These are phyloP conservation scores for Spongilla lacustris DNA, from an alignment of 37 sponge, comb jelly and placozoan species.

Conservation along the genomic window DNA sequence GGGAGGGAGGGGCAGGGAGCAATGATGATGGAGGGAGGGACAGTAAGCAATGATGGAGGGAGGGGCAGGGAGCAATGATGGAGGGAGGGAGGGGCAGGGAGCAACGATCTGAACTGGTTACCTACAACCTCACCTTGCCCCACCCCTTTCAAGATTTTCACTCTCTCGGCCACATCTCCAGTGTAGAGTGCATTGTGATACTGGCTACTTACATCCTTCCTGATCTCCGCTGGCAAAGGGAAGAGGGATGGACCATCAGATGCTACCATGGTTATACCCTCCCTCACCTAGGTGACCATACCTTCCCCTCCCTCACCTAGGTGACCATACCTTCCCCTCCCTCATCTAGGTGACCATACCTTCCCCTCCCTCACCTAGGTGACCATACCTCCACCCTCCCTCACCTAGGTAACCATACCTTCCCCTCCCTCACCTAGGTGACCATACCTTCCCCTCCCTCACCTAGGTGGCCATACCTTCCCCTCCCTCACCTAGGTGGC, in stretches of 20 bases:
- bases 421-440: neutral
- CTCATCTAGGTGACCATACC: neutral
- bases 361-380: constrained; percentile 71
- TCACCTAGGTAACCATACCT: neutral
- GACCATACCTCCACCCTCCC: neutral
- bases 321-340: neutral
- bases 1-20: no score
- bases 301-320: neutral
- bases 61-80: no score
- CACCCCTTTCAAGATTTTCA: constrained; percentile 76
- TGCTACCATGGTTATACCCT: neutral
- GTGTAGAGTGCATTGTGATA: constrained; percentile 91
- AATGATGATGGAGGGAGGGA: no score
- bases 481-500: neutral
- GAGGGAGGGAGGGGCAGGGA: no score
- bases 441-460: constrained; percentile 36
- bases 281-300: neutral
- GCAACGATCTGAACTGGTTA: no score
- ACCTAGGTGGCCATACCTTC: neutral
- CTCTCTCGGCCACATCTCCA: constrained; percentile 90
- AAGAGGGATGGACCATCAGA: no score
- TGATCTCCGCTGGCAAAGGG: constrained; percentile 79
- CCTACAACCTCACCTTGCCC: no score
- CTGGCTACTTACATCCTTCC: constrained; percentile 92
- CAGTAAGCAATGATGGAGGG: no score